Percentiles rank a stretch among this genome's conserved stretches.
phyloP scores from a whole-genome alignment of 2,113 vertebrate species.

The Gobiocypris rarus region DNA sequence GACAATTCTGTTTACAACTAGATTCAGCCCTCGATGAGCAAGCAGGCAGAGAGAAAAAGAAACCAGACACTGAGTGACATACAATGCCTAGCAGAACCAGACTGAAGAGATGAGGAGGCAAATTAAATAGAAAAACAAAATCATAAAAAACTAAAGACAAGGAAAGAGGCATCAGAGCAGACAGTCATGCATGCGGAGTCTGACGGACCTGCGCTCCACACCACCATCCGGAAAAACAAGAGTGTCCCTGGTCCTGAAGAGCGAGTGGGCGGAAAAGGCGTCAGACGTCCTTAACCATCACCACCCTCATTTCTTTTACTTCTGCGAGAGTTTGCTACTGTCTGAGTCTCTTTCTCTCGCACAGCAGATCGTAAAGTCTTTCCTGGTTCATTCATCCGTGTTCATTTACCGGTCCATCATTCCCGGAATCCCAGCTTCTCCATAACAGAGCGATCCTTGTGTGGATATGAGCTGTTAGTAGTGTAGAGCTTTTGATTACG shows the following conservation, averaged over 20 bases:
- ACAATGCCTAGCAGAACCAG: conserved; percentile 72
- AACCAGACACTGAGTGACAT: conserved; percentile 48
- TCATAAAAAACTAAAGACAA: conserved; percentile 65
- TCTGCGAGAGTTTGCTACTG: not conserved
- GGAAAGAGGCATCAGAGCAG: conserved; percentile 60
- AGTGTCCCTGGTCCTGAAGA: conserved; percentile 23
- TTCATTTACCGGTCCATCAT: conserved; percentile 57
- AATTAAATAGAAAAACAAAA: conserved; percentile 73
- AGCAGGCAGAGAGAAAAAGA: conserved; percentile 68
- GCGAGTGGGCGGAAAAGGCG: conserved; percentile 46
- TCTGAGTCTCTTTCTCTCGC: conserved; percentile 70
- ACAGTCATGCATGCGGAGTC: conserved; percentile 66
- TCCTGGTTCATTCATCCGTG: conserved; percentile 66
- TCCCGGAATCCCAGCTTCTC: conserved; percentile 4
- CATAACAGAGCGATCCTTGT: conserved; percentile 5
- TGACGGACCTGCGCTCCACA: not conserved
- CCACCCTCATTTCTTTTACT: not conserved
- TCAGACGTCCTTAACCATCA: not conserved
- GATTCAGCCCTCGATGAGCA: conserved; percentile 76
- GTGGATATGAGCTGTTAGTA: conserved; percentile 30
- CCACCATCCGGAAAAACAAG: not conserved
- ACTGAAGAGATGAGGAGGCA: conserved; percentile 68
- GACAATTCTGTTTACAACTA: conserved; percentile 79
- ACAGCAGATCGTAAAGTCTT: conserved; percentile 66
- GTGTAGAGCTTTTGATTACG: conserved; percentile 22